Evolutionary conservation across 2,888 invertebrate species (phyloP), one percentile per base, ranked within the genome.

Genomic region (Hylaea fasciaria): DNA sequence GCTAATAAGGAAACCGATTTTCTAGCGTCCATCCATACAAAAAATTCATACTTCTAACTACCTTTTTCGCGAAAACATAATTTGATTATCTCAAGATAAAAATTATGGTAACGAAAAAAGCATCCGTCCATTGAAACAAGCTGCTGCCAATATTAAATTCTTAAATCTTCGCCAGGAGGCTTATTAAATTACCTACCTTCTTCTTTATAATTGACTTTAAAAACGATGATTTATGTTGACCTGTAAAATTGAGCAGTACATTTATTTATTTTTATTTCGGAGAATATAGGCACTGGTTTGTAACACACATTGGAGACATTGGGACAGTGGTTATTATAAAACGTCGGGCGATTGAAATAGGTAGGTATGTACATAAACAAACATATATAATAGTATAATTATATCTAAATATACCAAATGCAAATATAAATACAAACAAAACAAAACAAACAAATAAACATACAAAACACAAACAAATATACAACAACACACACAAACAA

Each of bases 61-160:
- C 29, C 46, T 56, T 68, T 66, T 67, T 79, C 77, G 73, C 73
- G 72, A 79, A 82, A 86, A 80, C 77, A 77, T 83, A 84, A 85
- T 88, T 87, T 82, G 82, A 86, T 86, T 82, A 86, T 78, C 74
- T 78, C 66, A 63, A 66, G 68, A 68, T 78, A 72, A 70, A 83
- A 85, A 83, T 77, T 85, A 85, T 83, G 83, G 69, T 81, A 84
- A 85, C 74, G 80, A 83, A 84, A 83, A 80, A 83, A 83, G 76
- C 80, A 81, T 78, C 79, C 77, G 73, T 78, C 82, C 83, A 85
- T 85, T 86, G 75, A 80, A 79, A 79, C 86, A 86, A 85, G 85
- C 85, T 86, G 87, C 82, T 83, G 77, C 85, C 81, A 80, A 86
- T 87, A 88, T 87, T 88, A 87, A 84, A 87, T 85, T 86, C 84